phyloP scores from a whole-genome alignment of 2,888 invertebrate species.

The Microplitis deprimator region DNA sequence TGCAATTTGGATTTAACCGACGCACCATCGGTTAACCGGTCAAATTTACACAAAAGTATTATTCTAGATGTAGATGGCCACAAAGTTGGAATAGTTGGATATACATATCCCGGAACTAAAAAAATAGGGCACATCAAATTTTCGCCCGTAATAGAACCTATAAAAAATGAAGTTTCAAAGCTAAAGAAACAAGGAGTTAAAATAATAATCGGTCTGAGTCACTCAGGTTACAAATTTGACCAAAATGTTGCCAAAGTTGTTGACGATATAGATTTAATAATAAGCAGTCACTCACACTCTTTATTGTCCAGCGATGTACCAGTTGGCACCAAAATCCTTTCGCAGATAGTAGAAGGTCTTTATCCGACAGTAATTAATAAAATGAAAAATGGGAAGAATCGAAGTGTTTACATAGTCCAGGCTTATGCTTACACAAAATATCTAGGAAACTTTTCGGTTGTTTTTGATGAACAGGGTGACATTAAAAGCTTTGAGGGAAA shows the following conservation, averaged over 20 bases:
- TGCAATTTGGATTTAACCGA: constrained; percentile 82
- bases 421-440: constrained; percentile 94
- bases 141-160: constrained; percentile 79
- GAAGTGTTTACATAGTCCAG: constrained; percentile 87
- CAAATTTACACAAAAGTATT: constrained; percentile 77
- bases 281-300: constrained; percentile 93
- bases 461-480: constrained; percentile 83
- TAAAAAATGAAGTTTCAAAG: constrained; percentile 77
- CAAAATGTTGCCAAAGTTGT: constrained; percentile 83
- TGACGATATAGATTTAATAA: constrained; percentile 86
- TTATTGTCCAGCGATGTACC: constrained; percentile 84
- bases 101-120: constrained; percentile 86
- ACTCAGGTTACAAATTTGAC: constrained; percentile 87
- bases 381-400: constrained; percentile 79
- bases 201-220: constrained; percentile 90
- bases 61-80: constrained; percentile 78
- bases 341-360: constrained; percentile 80
- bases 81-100: constrained; percentile 88
- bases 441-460: constrained; percentile 81
- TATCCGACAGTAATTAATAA: constrained; percentile 79
- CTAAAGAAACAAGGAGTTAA: constrained; percentile 79
- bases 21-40: constrained; percentile 76
- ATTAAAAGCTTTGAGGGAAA: constrained; percentile 79
- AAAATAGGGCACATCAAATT: constrained; percentile 72
- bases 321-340: constrained; percentile 73